A percentile compares a stretch with the other conserved stretches of the same genome.
phyloP scores from a whole-genome alignment of 2,113 vertebrate genomes.

The Delphinus delphis region DNA sequence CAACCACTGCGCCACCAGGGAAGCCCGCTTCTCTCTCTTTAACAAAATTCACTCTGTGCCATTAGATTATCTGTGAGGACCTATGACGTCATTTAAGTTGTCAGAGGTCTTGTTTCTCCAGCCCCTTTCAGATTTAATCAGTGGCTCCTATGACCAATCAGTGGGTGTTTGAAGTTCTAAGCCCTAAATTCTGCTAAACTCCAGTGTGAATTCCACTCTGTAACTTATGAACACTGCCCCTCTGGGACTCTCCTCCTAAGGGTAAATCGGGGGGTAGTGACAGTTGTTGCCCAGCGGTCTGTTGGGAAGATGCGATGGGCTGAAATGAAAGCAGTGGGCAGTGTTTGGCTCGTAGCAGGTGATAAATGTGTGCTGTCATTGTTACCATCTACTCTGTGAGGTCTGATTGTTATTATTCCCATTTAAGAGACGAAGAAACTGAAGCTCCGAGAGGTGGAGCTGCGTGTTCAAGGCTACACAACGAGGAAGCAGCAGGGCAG shows the following conservation, averaged over 20 bases:
- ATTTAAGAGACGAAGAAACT: background rate
- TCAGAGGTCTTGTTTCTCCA: background rate
- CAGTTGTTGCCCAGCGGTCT: background rate
- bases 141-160: rapidly evolving
- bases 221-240: rapidly evolving
- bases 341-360: rapidly evolving
- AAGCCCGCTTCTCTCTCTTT: background rate
- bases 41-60: too few species aligned
- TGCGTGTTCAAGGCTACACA: too few species aligned
- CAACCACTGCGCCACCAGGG: too few species aligned
- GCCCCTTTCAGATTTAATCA: rapidly evolving
- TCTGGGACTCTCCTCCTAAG: background rate
- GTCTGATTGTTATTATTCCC: background rate
- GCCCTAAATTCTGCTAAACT: background rate
- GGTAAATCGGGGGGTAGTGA: background rate
- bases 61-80: background rate
- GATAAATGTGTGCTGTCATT: rapidly evolving
- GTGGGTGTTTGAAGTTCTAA: background rate
- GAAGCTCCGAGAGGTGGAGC: background rate
- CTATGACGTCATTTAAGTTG: background rate
- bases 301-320: background rate
- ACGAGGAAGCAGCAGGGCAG: too few species aligned
- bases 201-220: background rate
- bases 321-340: rapidly evolving
- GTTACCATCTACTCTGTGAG: background rate